Percentiles rank a stretch among this genome's conserved stretches.
phyloP scores from a whole-genome alignment of 2,888 invertebrate genomes.

The Vannuccia rotundouncinata region DNA sequence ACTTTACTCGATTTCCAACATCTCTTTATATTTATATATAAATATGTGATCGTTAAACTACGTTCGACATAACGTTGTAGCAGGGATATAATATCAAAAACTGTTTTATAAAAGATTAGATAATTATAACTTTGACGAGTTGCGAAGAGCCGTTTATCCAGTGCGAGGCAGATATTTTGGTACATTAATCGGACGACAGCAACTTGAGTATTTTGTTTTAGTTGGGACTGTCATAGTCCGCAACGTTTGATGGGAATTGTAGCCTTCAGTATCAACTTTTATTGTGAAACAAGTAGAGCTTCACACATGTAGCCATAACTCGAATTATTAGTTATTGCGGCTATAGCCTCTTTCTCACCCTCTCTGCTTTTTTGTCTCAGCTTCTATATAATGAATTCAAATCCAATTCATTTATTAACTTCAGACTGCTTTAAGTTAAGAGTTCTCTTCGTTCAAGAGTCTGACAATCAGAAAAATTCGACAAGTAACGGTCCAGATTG shows the following conservation, averaged over 20 bases:
- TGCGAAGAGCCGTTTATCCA: neutral
- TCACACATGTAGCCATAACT: neutral
- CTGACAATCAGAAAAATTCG: neutral
- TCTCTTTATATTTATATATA: neutral
- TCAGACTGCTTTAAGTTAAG: neutral
- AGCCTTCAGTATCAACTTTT: neutral
- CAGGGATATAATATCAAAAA: neutral
- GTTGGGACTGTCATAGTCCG: neutral
- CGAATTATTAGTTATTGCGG: neutral
- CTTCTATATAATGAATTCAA: no score
- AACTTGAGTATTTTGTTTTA: neutral
- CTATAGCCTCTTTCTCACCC: neutral
- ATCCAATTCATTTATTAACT: neutral
- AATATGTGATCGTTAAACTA: neutral
- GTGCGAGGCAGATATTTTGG: neutral
- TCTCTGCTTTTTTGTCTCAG: no score
- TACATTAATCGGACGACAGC: conserved; percentile 7
- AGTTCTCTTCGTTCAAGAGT: neutral
- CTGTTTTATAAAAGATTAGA: no score
- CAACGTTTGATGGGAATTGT: conserved; percentile 23
- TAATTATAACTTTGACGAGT: neutral
- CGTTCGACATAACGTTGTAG: neutral
- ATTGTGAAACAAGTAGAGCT: neutral
- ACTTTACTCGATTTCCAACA: neutral
- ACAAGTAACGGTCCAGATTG: neutral